Percentiles rank a stretch among this genome's conserved stretches.
These are phyloP conservation scores for Drosophila pseudotalamancana DNA, from an alignment of 2,888 invertebrate genomes.

Conservation along the genomic window DNA sequence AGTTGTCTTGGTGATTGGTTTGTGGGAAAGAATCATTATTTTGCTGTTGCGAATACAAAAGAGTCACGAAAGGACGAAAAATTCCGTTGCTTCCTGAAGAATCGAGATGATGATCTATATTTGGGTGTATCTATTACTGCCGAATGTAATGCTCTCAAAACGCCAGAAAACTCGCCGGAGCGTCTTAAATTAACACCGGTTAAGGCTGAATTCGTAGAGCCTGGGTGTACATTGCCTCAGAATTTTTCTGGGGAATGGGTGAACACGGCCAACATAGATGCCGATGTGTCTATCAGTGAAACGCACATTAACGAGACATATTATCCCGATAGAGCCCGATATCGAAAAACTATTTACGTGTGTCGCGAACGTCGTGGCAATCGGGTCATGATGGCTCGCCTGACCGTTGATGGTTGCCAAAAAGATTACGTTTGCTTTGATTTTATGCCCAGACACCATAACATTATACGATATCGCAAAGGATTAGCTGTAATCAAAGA, in stretches of 20 bases:
- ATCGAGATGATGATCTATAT: constrained; percentile 96
- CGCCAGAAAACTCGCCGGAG: constrained; percentile 96
- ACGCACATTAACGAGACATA: constrained; percentile 98
- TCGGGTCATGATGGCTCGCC: constrained; percentile 97
- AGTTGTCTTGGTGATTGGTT: constrained; percentile 98
- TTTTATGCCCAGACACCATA: constrained; percentile 97
- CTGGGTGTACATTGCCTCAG: constrained; percentile 96
- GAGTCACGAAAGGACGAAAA: constrained; percentile 97
- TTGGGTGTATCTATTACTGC: constrained; percentile 97
- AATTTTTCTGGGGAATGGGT: constrained; percentile 98
- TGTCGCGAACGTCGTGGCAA: constrained; percentile 96
- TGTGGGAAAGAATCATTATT: constrained; percentile 97
- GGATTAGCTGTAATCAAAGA: constrained; percentile 95
- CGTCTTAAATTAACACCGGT: constrained; percentile 94
- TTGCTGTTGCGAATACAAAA: constrained; percentile 98
- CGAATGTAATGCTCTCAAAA: constrained; percentile 95
- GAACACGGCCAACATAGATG: constrained; percentile 98
- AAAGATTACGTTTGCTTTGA: constrained; percentile 99
- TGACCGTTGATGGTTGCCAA: constrained; percentile 98
- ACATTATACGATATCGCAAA: constrained; percentile 95
- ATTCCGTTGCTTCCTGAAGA: constrained; percentile 96
- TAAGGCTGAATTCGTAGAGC: constrained; percentile 94
- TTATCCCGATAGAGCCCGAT: constrained; percentile 96
- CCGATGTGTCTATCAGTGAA: constrained; percentile 96
- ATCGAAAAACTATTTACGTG: constrained; percentile 94